Conservation (phyloP, 1,140 invertebrate species). For the Ceratina japonica region DNA sequence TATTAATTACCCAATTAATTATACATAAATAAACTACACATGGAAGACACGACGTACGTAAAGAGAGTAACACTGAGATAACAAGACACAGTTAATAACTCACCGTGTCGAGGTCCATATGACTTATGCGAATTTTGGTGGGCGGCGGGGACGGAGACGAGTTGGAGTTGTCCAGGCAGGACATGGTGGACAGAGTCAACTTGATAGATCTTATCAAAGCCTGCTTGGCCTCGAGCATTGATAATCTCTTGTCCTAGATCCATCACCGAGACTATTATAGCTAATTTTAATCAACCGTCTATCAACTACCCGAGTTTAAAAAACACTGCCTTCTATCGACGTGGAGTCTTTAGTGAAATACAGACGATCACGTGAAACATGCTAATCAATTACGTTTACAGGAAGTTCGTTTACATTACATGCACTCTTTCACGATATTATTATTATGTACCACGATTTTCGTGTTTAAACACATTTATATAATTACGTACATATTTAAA, state of each 20-base stretch:
- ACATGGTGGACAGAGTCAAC: conserved; percentile 73
- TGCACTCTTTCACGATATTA: neutral
- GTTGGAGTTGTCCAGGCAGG: conserved; percentile 70
- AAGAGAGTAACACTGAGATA: neutral
- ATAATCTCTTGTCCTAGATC: conserved; percentile 70
- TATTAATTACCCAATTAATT: too few species aligned
- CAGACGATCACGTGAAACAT: too few species aligned
- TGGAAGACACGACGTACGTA: neutral
- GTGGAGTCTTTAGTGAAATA: too few species aligned
- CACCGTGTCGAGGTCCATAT: conserved; percentile 65
- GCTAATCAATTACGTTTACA: neutral
- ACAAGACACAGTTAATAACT: conserved; percentile 36
- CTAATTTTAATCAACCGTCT: conserved; percentile 46
- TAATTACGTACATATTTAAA: neutral
- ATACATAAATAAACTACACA: too few species aligned
- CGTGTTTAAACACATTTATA: too few species aligned
- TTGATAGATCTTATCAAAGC: conserved; percentile 70
- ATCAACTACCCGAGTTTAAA: neutral
- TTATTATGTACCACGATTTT: too few species aligned
- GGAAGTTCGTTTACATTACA: neutral
- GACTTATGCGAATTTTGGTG: conserved; percentile 70
- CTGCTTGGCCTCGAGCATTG: conserved; percentile 69
- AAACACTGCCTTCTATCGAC: neutral
- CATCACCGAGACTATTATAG: conserved; percentile 66
- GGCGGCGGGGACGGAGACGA: conserved; percentile 70